Percentiles rank a stretch among this genome's conserved stretches.
Evolutionary conservation across 2,888 invertebrate species (phyloP).

Genomic region (Amorpha juglandis): DNA sequence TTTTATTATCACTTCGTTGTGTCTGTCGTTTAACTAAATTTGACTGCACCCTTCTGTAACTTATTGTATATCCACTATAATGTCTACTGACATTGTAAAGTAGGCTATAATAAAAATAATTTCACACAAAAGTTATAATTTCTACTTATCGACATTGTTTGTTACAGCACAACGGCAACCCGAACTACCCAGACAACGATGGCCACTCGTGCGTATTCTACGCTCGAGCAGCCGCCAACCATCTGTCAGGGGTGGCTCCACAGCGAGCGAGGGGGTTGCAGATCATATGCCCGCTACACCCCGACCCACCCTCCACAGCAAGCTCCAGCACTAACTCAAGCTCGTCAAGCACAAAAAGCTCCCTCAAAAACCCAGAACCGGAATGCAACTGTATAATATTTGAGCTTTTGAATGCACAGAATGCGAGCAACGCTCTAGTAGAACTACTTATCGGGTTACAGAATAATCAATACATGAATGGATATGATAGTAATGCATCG

Average conservation of each 20-base stretch:
- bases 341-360: constrained; percentile 57
- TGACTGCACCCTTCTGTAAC: no score
- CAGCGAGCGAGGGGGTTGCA: constrained; percentile 70
- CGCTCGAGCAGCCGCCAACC: constrained; percentile 80
- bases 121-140: no score
- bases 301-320: constrained; percentile 53
- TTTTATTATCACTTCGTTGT: no score
- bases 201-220: constrained; percentile 81
- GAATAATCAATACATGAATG: constrained; percentile 77
- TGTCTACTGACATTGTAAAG: no score
- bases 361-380: constrained; percentile 64
- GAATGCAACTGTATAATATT: constrained; percentile 80
- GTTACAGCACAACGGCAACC: constrained; percentile 95
- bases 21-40: no score
- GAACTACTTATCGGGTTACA: constrained; percentile 76
- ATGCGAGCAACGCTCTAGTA: constrained; percentile 74
- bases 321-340: constrained; percentile 45
- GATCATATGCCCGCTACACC: constrained; percentile 72
- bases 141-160: constrained; percentile 8
- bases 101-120: no score
- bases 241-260: constrained; percentile 73
- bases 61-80: no score
- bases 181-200: constrained; percentile 91
- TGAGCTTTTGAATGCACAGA: constrained; percentile 74
- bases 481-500: constrained; percentile 58